phyloP scores from a whole-genome alignment of 2,797 vertebrate genomes.

The Scolopax rusticola region DNA sequence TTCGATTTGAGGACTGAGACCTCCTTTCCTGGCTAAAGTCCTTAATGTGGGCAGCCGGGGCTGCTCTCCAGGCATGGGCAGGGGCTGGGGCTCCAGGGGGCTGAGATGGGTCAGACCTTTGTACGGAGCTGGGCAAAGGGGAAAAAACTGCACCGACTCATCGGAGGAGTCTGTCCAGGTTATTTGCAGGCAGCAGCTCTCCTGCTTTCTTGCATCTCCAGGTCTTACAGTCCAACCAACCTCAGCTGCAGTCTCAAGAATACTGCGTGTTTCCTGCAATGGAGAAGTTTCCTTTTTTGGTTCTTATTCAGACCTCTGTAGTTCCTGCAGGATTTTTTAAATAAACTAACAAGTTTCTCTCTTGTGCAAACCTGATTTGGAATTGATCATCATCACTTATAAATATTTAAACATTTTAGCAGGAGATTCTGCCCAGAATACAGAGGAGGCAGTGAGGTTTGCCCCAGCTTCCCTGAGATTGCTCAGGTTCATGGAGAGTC shows the following conservation, averaged over 20 bases:
- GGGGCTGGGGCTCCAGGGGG: not conserved
- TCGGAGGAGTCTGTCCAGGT: not conserved
- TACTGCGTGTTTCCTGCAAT: not conserved
- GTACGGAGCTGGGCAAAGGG: not conserved
- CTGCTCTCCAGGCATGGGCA: not conserved
- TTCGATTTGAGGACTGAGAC: not conserved
- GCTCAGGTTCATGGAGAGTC: not conserved
- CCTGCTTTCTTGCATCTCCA: not conserved
- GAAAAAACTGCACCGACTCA: not conserved
- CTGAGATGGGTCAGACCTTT: not conserved
- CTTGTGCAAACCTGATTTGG: not conserved
- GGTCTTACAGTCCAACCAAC: not conserved
- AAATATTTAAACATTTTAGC: not conserved
- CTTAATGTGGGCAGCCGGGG: not conserved
- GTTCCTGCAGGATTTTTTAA: not conserved
- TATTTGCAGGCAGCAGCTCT: not conserved
- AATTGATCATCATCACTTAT: not conserved
- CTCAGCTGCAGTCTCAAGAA: not conserved
- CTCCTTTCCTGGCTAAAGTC: not conserved
- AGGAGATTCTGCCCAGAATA: not conserved
- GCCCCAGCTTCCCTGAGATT: not conserved
- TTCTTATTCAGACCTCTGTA: not conserved
- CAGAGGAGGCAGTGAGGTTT: not conserved
- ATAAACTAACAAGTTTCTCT: not conserved
- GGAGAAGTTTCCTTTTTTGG: not conserved